These are phyloP conservation scores for Drosophila truncata DNA, from an alignment of 1,140 invertebrate species.

Conservation along the genomic window DNA sequence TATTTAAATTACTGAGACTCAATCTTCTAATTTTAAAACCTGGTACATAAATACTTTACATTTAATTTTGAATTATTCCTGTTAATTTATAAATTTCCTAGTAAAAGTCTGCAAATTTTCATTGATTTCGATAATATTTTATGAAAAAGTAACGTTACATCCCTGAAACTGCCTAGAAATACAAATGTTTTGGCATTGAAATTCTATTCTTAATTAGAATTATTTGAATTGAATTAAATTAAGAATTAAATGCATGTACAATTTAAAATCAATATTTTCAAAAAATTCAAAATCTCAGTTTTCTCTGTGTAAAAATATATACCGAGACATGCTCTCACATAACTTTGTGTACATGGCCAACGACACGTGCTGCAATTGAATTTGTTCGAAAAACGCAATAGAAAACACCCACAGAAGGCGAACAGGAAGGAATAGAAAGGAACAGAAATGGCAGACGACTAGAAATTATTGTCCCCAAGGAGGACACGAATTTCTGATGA, in stretches of 20 bases:
- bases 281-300: no score
- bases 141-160: neutral
- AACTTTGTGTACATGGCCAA: constrained; percentile 65
- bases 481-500: constrained; percentile 37
- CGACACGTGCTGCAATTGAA: constrained; percentile 82
- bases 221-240: no score
- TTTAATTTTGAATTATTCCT: neutral
- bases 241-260: no score
- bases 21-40: no score
- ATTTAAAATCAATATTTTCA: no score
- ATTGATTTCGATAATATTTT: neutral
- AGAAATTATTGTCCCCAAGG: constrained; percentile 14
- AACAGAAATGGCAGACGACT: constrained; percentile 17
- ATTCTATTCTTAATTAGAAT: no score
- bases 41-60: no score
- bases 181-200: neutral
- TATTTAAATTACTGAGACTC: neutral
- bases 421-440: constrained; percentile 17
- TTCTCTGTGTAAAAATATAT: constrained; percentile 11
- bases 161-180: neutral
- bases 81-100: neutral
- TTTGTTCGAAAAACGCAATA: constrained; percentile 79
- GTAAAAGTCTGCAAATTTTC: neutral
- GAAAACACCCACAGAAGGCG: constrained; percentile 70
- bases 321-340: constrained; percentile 24